Percentiles rank a stretch among this genome's conserved stretches.
phyloP scores from a whole-genome alignment of 64 coral and sea anemone species.

The Pocillopora damicornis region DNA sequence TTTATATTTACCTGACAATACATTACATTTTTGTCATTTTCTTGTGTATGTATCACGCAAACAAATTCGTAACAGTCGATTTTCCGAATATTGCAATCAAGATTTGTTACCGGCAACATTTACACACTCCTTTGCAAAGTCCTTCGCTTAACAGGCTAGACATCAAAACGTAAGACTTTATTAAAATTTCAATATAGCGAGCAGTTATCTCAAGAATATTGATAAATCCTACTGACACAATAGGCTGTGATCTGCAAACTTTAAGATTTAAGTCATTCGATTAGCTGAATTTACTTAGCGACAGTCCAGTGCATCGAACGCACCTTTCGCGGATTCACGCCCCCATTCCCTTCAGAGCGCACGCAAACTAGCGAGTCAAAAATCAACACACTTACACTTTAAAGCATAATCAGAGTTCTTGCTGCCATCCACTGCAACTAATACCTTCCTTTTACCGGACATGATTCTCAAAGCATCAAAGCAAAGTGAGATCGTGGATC shows the following conservation, averaged over 20 bases:
- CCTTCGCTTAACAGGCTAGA: not conserved
- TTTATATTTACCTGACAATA: not conserved
- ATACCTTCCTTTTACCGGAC: not conserved
- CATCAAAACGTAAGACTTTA: too few species aligned
- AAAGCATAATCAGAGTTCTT: not conserved
- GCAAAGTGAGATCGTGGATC: too few species aligned
- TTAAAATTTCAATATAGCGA: not conserved
- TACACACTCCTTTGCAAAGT: too few species aligned
- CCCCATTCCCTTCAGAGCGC: not conserved
- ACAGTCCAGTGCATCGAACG: not conserved
- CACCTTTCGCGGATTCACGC: constrained; percentile 3
- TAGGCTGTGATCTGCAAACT: not conserved
- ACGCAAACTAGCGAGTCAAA: not conserved
- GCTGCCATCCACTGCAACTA: constrained; percentile 11
- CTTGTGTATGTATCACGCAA: too few species aligned
- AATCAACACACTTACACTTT: constrained; percentile 13
- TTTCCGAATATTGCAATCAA: too few species aligned
- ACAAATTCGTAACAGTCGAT: too few species aligned
- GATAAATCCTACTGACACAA: not conserved
- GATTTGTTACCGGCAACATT: too few species aligned
- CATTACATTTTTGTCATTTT: not conserved
- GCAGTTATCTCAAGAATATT: not conserved
- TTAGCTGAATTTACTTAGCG: not conserved
- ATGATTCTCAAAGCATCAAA: not conserved
- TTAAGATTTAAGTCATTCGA: not conserved